phyloP scores from a whole-genome alignment of 37 sponge, comb jelly and placozoan species.

The Petrosia ficiformis region DNA sequence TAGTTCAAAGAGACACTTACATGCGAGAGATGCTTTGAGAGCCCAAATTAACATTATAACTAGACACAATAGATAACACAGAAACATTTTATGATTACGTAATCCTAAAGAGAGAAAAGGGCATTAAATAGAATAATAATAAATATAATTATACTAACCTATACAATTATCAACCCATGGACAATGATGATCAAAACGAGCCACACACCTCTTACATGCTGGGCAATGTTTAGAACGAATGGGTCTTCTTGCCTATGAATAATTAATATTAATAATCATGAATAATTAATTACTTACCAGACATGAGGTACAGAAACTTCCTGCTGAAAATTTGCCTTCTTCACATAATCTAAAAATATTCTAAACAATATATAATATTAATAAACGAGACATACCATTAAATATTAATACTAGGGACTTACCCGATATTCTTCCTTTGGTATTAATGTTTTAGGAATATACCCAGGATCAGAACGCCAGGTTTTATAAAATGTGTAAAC shows the following conservation, averaged over 20 bases:
- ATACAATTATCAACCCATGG: slow-evolving; percentile 94
- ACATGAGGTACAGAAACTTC: slow-evolving; percentile 84
- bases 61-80: slow-evolving; percentile 58
- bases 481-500: slow-evolving; percentile 38
- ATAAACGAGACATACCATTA: no score
- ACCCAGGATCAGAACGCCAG: slow-evolving; percentile 62
- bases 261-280: neutral
- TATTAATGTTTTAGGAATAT: slow-evolving; percentile 25
- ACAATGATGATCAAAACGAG: slow-evolving; percentile 95
- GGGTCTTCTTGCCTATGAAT: slow-evolving; percentile 69
- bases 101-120: slow-evolving; percentile 16
- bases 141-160: slow-evolving; percentile 33
- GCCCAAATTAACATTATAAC: slow-evolving; percentile 60
- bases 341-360: slow-evolving; percentile 66
- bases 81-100: slow-evolving; percentile 60
- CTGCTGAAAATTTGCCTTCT: slow-evolving; percentile 38
- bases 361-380: slow-evolving; percentile 22
- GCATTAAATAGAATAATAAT: neutral
- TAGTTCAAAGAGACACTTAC: no score
- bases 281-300: slow-evolving; percentile 44
- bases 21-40: slow-evolving; percentile 21
- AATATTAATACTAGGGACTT: no score
- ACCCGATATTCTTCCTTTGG: slow-evolving; percentile 38
- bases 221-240: slow-evolving; percentile 93
- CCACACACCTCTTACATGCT: slow-evolving; percentile 91